phyloP scores from a whole-genome alignment of 2,797 vertebrate species.

The Agapornis canus region DNA sequence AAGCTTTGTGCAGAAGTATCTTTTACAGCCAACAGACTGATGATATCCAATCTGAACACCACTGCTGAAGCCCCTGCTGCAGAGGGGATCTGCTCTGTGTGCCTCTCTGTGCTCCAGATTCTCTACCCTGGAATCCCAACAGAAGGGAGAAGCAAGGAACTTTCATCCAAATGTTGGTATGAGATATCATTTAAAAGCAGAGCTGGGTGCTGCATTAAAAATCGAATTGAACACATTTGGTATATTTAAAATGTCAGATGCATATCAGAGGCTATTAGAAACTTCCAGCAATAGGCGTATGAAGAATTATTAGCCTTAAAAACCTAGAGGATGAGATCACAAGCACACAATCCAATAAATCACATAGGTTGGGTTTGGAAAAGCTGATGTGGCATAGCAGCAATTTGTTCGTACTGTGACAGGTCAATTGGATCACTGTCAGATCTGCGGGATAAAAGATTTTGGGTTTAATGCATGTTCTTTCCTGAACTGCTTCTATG shows the following conservation, averaged over 20 bases:
- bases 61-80: background rate
- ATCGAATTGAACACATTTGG: background rate
- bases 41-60: background rate
- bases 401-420: conserved; percentile 3
- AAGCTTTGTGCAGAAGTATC: background rate
- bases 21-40: background rate
- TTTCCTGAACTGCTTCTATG: background rate
- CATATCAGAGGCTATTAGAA: background rate
- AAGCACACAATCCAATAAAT: conserved; percentile 24
- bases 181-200: background rate
- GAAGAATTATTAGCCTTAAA: conserved; percentile 35
- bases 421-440: background rate
- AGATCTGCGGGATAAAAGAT: background rate
- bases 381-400: background rate
- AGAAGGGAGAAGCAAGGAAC: background rate
- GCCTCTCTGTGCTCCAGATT: background rate
- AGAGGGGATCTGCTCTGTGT: accelerated
- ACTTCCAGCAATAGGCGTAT: background rate
- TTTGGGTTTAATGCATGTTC: background rate
- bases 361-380: background rate
- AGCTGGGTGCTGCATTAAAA: background rate
- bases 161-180: background rate
- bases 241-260: background rate
- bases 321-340: conserved; percentile 13
- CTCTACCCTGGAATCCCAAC: background rate